Percentiles rank a stretch among this genome's conserved stretches.
Evolutionary conservation across 2,113 vertebrate species (phyloP).

Genomic region (Elanoides forficatus): DNA sequence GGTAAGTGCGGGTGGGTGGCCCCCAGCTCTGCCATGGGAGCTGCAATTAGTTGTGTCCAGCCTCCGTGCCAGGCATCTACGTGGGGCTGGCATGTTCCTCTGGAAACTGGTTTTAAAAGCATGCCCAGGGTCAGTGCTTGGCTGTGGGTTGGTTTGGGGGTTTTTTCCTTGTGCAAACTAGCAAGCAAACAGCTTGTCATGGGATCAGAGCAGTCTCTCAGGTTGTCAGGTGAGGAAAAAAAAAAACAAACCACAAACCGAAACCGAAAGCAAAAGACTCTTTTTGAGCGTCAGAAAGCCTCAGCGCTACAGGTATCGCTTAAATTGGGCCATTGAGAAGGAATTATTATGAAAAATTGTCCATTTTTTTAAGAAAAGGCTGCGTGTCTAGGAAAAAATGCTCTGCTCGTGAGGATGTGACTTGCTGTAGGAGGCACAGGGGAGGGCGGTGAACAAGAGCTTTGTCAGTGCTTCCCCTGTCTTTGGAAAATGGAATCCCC

Average conservation of each 20-base stretch:
- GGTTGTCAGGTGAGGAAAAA: too few species aligned
- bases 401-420: background rate
- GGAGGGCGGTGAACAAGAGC: background rate
- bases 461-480: background rate
- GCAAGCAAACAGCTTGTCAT: rapidly evolving
- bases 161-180: background rate
- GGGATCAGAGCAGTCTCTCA: rapidly evolving
- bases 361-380: background rate
- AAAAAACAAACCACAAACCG: rapidly evolving
- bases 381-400: rapidly evolving
- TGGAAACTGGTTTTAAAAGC: background rate
- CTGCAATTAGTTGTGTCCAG: background rate
- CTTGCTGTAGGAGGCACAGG: background rate
- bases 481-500: background rate
- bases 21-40: rapidly evolving
- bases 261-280: background rate
- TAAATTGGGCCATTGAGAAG: background rate
- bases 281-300: background rate
- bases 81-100: too few species aligned
- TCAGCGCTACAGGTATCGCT: rapidly evolving
- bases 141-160: rapidly evolving
- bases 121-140: rapidly evolving
- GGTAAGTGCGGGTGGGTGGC: rapidly evolving
- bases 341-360: background rate
- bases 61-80: rapidly evolving